A percentile compares a stretch with the other conserved stretches of the same genome.
Evolutionary conservation across 2,888 invertebrate genomes (phyloP).

Genomic region (Papilio demoleus): DNA sequence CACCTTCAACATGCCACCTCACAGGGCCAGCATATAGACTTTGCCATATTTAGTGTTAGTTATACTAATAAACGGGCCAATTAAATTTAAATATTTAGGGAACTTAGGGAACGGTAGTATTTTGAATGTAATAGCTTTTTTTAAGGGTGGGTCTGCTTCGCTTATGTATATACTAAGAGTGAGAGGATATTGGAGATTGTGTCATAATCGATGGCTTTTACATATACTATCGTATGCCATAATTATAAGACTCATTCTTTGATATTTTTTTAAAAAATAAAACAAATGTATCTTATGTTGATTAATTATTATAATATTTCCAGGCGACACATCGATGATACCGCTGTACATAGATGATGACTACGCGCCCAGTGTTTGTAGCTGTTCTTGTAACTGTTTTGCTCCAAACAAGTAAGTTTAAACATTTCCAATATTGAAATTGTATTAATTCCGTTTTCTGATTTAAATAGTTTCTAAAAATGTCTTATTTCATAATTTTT

Average conservation of each 20-base stretch:
- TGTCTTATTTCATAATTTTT: not conserved
- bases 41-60: conserved; percentile 43
- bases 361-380: conserved; percentile 77
- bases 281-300: no score
- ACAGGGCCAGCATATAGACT: conserved; percentile 74
- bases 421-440: not conserved
- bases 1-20: conserved; percentile 75
- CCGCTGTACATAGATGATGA: conserved; percentile 76
- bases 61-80: conserved; percentile 66
- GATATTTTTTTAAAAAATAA: no score
- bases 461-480: no score
- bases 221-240: no score
- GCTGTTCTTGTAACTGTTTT: conserved; percentile 79
- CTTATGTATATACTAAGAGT: conserved; percentile 33
- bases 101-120: conserved; percentile 69
- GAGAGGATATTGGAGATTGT: not conserved
- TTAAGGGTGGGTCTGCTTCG: conserved; percentile 54
- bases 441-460: no score
- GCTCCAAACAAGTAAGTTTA: conserved; percentile 70
- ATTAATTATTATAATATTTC: conserved; percentile 35
- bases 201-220: not conserved
- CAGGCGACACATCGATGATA: conserved; percentile 73
- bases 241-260: no score
- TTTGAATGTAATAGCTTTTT: conserved; percentile 71
- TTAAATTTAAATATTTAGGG: conserved; percentile 58